Evolutionary conservation across 1,140 invertebrate species (phyloP), one percentile per base, ranked within the genome.

Genomic region (Polypedilum pembai): DNA sequence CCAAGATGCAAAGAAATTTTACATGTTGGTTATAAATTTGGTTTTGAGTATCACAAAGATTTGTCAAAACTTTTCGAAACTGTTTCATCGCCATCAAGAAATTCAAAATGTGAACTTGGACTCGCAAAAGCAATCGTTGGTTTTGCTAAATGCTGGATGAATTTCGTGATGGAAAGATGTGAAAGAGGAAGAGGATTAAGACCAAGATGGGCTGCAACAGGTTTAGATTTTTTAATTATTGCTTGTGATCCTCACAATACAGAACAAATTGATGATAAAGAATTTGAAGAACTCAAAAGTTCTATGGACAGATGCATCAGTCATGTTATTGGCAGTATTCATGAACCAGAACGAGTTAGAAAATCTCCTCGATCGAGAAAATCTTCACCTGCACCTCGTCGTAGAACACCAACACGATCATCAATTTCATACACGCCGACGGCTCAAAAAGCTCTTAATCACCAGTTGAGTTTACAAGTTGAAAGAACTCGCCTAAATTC

Each of bases 41-140:
- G 91, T 1, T 96, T 96, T 82, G 94, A 94, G 87, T 94, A 94
- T 79, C 89, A 94, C 78, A 92, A 90, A 82, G 92, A 94, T 81
- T 85, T 93, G 73, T 88, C 88, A 69, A 86, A 89, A 18, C 81
- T 93, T 45, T 82, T 82, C 24, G 81, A 82, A 74, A 80, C 80
- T 74, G 79, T 81, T 1, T 81, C 81, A 79, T 66, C 15, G 8
- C 41, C 45, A 33, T 77, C 77, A 8, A 78, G 80, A 4, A 80
- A 79, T 75, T 79, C 79, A 63, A 78, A 77, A 73, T 75, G 76
- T 8, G 80, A 81, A 10, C 77, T 78, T 0, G 79, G 82, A 24
- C 76, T 83, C 7, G 79, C 82, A 0, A 74, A 81, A 7, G 84
- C 85, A 66, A 85, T 94, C 72, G 87, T 94, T 0, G 82, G 86